Percentiles rank a stretch among this genome's conserved stretches.
phyloP scores from a whole-genome alignment of 1,140 invertebrate genomes.

The Dendrolimus kikuchii region DNA sequence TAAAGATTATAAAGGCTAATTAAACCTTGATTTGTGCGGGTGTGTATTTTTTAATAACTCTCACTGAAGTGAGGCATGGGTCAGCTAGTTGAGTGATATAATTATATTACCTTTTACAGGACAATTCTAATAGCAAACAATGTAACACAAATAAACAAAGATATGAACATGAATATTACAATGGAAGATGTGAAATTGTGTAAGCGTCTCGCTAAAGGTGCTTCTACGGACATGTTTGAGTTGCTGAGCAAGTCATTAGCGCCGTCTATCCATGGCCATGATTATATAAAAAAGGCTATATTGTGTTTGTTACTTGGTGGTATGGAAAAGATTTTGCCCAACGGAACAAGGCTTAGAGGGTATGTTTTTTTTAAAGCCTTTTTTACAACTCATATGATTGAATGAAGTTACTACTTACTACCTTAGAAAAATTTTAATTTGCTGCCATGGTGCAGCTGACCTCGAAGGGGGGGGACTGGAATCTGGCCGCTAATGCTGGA shows the following conservation, averaged over 20 bases:
- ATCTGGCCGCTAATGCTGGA: too few relatives aligned
- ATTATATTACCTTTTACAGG: slow-evolving; percentile 69
- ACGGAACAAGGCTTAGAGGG: slow-evolving; percentile 97
- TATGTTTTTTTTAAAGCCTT: slow-evolving; percentile 40
- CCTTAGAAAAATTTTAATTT: too few relatives aligned
- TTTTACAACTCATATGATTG: neutral
- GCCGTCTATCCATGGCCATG: slow-evolving; percentile 98
- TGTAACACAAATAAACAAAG: slow-evolving; percentile 92
- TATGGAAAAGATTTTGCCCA: slow-evolving; percentile 94
- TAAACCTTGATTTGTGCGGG: too few relatives aligned
- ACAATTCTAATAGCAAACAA: slow-evolving; percentile 96
- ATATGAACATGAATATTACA: slow-evolving; percentile 86
- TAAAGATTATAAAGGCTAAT: too few relatives aligned
- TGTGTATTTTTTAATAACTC: too few relatives aligned
- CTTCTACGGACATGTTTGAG: slow-evolving; percentile 89
- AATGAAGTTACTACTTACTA: too few relatives aligned
- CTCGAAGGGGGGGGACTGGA: too few relatives aligned
- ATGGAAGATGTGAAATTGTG: slow-evolving; percentile 93
- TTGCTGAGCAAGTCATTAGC: slow-evolving; percentile 93
- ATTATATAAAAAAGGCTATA: slow-evolving; percentile 97
- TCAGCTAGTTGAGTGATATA: neutral
- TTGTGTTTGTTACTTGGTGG: slow-evolving; percentile 96
- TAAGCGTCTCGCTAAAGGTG: slow-evolving; percentile 87
- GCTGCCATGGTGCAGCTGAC: too few relatives aligned
- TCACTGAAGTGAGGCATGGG: too few relatives aligned